phyloP scores from a whole-genome alignment of 2,797 vertebrate genomes.

The Schizothorax lantsangensis region DNA sequence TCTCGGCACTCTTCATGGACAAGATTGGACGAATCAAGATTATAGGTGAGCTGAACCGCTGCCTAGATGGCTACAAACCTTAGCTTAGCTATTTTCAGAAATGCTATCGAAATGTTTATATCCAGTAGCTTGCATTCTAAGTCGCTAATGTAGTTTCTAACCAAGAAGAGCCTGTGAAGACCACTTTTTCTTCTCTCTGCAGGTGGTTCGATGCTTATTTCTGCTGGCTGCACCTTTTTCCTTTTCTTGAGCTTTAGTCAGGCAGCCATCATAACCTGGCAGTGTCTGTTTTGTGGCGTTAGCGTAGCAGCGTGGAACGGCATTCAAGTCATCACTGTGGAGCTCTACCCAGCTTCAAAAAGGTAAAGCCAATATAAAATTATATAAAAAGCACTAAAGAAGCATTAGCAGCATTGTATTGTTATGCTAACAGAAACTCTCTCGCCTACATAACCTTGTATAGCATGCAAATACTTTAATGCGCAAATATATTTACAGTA shows the following conservation, averaged over 20 bases:
- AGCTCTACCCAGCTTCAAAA: slow-evolving; percentile 93
- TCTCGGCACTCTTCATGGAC: slow-evolving; percentile 95
- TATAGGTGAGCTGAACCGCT: slow-evolving; percentile 82
- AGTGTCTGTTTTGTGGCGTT: slow-evolving; percentile 94
- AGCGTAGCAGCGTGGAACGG: slow-evolving; percentile 96
- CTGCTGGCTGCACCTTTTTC: slow-evolving; percentile 91
- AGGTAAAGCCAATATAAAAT: slow-evolving; percentile 75
- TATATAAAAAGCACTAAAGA: neutral
- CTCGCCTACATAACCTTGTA: neutral
- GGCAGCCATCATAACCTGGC: slow-evolving; percentile 92
- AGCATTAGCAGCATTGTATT: neutral
- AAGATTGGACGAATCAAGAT: slow-evolving; percentile 93
- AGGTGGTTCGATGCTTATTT: slow-evolving; percentile 94
- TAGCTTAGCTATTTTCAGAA: neutral
- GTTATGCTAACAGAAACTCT: neutral
- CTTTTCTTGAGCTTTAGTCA: slow-evolving; percentile 93
- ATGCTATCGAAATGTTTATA: neutral
- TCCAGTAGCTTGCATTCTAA: neutral
- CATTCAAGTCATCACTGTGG: slow-evolving; percentile 94
- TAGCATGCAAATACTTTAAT: neutral
- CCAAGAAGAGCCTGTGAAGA: neutral
- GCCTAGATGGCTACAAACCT: neutral
- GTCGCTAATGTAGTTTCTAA: neutral
- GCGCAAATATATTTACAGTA: neutral
- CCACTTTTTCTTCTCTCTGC: neutral